Percentiles rank a stretch among this genome's conserved stretches.
phyloP scores from a whole-genome alignment of 2,888 invertebrate species.

The Strigamia crassipes region DNA sequence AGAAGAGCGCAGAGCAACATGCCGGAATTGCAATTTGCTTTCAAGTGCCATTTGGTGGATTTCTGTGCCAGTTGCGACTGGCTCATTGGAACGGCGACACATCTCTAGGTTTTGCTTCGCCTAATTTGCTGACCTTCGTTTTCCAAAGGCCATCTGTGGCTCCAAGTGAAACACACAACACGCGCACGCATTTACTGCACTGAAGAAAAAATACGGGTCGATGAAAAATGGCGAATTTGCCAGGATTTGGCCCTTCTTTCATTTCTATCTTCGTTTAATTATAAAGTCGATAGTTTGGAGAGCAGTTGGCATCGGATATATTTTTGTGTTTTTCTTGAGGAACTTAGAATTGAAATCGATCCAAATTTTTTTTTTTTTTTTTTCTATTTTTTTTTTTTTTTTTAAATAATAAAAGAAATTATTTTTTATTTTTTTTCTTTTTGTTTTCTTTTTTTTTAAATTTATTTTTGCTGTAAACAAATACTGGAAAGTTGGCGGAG shows the following conservation, averaged over 20 bases:
- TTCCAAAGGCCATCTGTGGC: slow-evolving; percentile 40
- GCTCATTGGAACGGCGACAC: slow-evolving; percentile 28
- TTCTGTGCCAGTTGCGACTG: slow-evolving; percentile 38
- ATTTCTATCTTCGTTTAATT: neutral
- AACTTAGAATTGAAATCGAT: neutral
- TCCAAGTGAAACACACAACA: slow-evolving; percentile 37
- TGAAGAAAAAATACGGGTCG: neutral
- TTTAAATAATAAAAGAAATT: neutral
- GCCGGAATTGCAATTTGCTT: slow-evolving; percentile 40
- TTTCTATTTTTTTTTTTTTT: neutral
- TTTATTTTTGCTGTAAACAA: neutral
- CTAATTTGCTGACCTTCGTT: slow-evolving; percentile 42
- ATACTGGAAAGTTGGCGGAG: neutral
- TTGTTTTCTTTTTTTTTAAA: neutral
- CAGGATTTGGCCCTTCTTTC: neutral
- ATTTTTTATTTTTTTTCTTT: neutral
- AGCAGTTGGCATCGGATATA: neutral
- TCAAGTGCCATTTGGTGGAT: slow-evolving; percentile 42
- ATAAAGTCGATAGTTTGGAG: slow-evolving; percentile 10
- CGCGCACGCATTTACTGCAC: slow-evolving; percentile 21
- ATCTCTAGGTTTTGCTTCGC: slow-evolving; percentile 36
- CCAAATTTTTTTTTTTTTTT: neutral
- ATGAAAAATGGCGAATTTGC: slow-evolving; percentile 22
- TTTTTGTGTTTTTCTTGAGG: neutral
- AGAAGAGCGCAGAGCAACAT: slow-evolving; percentile 22